Conservation (phyloP, 1,140 invertebrate genomes). For the Ceratitis capitata region DNA sequence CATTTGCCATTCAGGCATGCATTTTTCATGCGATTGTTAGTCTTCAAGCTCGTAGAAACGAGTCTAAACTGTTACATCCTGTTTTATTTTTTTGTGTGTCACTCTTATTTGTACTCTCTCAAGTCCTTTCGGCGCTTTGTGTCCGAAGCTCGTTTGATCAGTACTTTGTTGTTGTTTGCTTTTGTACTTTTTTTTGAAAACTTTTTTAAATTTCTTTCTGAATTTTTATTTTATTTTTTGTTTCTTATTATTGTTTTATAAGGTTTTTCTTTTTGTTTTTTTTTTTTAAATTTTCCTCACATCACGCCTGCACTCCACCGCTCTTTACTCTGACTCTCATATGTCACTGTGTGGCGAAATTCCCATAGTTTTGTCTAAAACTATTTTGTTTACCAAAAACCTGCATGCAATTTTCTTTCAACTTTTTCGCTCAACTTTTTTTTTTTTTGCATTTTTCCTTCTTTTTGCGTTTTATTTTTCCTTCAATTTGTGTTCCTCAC, state of each 20-base stretch:
- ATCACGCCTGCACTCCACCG: too few relatives aligned
- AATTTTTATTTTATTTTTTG: neutral
- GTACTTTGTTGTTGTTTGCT: neutral
- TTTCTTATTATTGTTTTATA: too few relatives aligned
- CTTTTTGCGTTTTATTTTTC: neutral
- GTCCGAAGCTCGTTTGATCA: neutral
- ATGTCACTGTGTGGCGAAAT: neutral
- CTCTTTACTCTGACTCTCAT: neutral
- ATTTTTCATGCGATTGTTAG: neutral
- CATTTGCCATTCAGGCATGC: neutral
- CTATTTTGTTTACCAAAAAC: constrained; percentile 34
- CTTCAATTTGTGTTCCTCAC: neutral
- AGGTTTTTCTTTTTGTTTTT: too few relatives aligned
- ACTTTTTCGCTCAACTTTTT: neutral
- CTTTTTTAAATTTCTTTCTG: too few relatives aligned
- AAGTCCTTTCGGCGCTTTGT: neutral
- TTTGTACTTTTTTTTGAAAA: neutral
- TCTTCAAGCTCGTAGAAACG: neutral
- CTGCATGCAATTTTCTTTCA: constrained; percentile 26
- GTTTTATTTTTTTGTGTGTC: neutral
- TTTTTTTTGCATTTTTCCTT: neutral
- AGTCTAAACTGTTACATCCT: neutral
- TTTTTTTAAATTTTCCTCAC: too few relatives aligned
- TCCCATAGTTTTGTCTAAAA: constrained; percentile 28
- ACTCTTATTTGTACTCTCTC: neutral